These are phyloP conservation scores for Clusia tigrina DNA, from an alignment of 2,888 invertebrate genomes.

Conservation along the genomic window DNA sequence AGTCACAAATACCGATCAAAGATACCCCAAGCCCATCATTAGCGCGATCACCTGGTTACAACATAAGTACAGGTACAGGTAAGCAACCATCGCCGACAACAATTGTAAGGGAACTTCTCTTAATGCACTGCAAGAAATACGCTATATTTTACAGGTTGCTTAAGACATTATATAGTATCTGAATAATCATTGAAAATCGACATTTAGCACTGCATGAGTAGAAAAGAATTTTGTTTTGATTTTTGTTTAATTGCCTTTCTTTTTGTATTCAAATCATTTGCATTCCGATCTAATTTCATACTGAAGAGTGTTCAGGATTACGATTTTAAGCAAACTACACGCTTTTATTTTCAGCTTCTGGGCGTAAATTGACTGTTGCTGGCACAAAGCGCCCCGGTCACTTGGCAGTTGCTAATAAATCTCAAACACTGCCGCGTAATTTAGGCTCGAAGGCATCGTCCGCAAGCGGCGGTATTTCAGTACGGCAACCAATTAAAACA, in stretches of 20 bases:
- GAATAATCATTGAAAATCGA: not conserved
- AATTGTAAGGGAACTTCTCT: not conserved
- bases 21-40: slow-evolving; percentile 27
- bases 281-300: not conserved
- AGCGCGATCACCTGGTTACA: not conserved
- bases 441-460: slow-evolving; percentile 71
- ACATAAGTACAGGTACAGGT: slow-evolving; percentile 12
- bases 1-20: slow-evolving; percentile 30
- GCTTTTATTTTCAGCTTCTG: slow-evolving; percentile 71
- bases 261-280: too few species aligned
- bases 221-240: slow-evolving; percentile 7
- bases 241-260: too few species aligned
- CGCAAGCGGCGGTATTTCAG: slow-evolving; percentile 60
- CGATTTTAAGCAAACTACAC: not conserved
- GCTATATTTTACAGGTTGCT: not conserved
- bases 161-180: not conserved
- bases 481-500: slow-evolving; percentile 72
- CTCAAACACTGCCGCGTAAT: slow-evolving; percentile 85
- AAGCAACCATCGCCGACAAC: slow-evolving; percentile 8
- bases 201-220: slow-evolving; percentile 11
- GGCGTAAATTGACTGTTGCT: slow-evolving; percentile 79
- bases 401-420: slow-evolving; percentile 77
- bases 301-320: not conserved
- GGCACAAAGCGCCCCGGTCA: slow-evolving; percentile 75
- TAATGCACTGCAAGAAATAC: not conserved